These are phyloP conservation scores for Neoaliturus tenellus DNA, from an alignment of 2,888 invertebrate species.

Conservation along the genomic window DNA sequence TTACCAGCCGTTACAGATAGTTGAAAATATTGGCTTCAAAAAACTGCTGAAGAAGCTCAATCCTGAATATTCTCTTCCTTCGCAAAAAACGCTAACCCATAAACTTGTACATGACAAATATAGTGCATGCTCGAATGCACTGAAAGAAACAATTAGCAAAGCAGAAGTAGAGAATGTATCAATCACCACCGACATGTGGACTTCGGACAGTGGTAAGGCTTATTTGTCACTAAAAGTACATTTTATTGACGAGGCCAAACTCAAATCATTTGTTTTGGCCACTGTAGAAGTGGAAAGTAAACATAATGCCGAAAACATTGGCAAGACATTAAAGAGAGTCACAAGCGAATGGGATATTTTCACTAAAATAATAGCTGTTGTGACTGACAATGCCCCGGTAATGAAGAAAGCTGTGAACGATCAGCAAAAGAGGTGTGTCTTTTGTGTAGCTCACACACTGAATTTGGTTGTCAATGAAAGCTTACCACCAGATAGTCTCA, in stretches of 20 bases:
- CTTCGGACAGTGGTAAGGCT: not conserved
- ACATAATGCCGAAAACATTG: not conserved
- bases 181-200: constrained; percentile 19
- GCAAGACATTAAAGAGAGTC: not conserved
- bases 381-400: not conserved
- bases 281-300: not conserved
- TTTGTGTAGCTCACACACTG: constrained; percentile 21
- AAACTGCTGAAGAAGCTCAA: constrained; percentile 1
- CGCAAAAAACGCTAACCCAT: not conserved
- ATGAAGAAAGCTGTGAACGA: constrained; percentile 2
- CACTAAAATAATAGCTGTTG: not conserved
- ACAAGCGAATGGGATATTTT: not conserved
- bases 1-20: constrained; percentile 14
- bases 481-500: not conserved
- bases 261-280: not conserved
- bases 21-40: constrained; percentile 21
- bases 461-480: not conserved
- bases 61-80: constrained; percentile 4
- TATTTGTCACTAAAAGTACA: not conserved
- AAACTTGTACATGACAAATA: constrained; percentile 4
- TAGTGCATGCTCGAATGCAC: not conserved
- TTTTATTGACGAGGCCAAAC: not conserved
- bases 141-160: constrained; percentile 2
- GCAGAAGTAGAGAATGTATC: constrained; percentile 3
- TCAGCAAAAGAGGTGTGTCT: not conserved